Evolutionary conservation across 2,797 vertebrate species (phyloP), one percentile per base, ranked within the genome.

Genomic region (Nyctalus aviator): DNA sequence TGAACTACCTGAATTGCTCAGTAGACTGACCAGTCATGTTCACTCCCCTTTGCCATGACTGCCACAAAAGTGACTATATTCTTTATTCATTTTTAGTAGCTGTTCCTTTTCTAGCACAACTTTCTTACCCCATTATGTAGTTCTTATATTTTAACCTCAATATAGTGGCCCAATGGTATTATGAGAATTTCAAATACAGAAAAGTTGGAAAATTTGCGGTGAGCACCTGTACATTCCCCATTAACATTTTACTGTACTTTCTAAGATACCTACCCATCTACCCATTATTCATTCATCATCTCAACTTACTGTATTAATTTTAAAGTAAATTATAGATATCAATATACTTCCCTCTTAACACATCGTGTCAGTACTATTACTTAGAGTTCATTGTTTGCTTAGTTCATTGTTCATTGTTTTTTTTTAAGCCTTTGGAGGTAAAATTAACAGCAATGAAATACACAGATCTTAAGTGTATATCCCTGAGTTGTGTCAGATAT

Each of bases 141-240:
- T 55, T 85, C 9, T 35, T 84, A 1, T 82, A 62, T 71, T 62
- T 44, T 81, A 72, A 75, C 32, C 78, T 66, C 55, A 48, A 59
- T 68, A 32, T 77, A 37, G 59, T 59, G 25, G 30, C 30, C 75
- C 50, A 69, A 2, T 81, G 17, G 23, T 66, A n/a, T 64, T 64
- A n/a, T 55, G 25, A 88, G 55, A 94, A 76, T 87, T 94, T 78
- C 68, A 93, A 48, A 41, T 35, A 91, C 18, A 85, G n/a, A 89
- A 82, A 73, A 89, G 41, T 23, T 89, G n/a, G 37, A 59, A 32
- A 59, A 27, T 50, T 93, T 92, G 30, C 27, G 75, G 5, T 91
- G 48, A 79, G 59, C n/a, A 69, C 46, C 35, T 84, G 21, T 46
- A 71, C 0, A 73, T 6, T 88, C 41, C 59, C 48, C 9, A n/a